A percentile compares a stretch with the other conserved stretches of the same genome.
Conservation (phyloP, 1,140 invertebrate species). For the Polypedilum pembai region DNA sequence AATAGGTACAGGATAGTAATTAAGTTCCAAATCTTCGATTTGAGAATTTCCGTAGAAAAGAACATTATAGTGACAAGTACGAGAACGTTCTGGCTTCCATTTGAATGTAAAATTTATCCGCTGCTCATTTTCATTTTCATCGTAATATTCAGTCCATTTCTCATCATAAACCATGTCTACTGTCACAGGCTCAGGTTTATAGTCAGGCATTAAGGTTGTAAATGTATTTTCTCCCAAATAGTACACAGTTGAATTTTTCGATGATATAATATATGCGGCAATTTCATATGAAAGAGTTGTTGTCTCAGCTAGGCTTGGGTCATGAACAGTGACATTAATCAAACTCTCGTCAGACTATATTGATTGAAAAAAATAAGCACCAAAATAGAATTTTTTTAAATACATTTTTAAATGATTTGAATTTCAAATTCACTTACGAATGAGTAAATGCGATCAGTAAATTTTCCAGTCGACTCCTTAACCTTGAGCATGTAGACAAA, state of each 20-base stretch:
- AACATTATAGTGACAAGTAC: not conserved
- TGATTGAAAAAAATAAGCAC: not conserved
- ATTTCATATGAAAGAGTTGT: not conserved
- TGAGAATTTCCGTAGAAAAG: not conserved
- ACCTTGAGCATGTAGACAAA: not conserved
- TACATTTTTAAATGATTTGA: not conserved
- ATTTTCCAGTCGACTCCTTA: not conserved
- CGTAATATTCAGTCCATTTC: not conserved
- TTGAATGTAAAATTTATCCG: not conserved
- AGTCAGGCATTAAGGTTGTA: slow-evolving; percentile 5
- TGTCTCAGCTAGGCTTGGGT: not conserved
- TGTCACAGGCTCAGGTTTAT: not conserved
- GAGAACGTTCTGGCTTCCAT: not conserved
- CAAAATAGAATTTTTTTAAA: not conserved
- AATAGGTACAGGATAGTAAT: not conserved
- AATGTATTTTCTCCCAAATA: not conserved
- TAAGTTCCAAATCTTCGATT: not conserved
- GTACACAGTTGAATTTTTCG: not conserved
- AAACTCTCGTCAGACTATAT: not conserved
- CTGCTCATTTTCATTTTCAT: not conserved
- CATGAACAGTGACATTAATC: not conserved
- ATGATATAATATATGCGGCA: not conserved
- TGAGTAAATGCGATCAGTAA: not conserved
- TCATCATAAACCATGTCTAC: not conserved
- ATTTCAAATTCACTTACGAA: not conserved